Evolutionary conservation across 2,888 invertebrate genomes (phyloP), one percentile per base, ranked within the genome.

Genomic region (Napeogenes sylphis): DNA sequence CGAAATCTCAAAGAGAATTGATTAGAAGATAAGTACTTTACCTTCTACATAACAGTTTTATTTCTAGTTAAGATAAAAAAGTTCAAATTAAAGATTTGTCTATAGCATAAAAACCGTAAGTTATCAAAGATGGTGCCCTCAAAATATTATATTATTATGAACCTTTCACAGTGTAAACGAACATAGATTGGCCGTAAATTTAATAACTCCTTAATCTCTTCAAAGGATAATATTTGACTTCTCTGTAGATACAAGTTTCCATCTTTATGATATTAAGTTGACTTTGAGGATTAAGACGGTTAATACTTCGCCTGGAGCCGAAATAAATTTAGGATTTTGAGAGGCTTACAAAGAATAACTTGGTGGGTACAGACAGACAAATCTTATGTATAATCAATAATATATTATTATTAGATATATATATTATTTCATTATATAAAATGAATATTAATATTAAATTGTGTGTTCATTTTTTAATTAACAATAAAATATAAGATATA

Each of bases 201-300:
- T 89, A 86, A 86, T 85, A 88, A 78, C 87, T 83, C 76, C 75
- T 80, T 85, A 88, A 89, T 89, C 86, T 83, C 76, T 79, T 77
- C 78, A 70, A 80, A 83, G 83, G 84, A 87, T 90, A 87, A 88
- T 86, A 88, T 88, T 89, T 85, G 87, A 87, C 80, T 88, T 85
- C 84, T 84, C 85, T 78, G 70, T 69, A 70, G 69, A 83, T 87
- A 88, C 84, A 88, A 88, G 87, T 87, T 86, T 85, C 82, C 86
- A 81, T 85, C 87, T 90, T 90, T 89, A 90, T 86, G 85, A 87
- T 90, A 87, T 87, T 84, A 86, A 88, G 82, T 89, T 88, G 82
- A 81, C 84, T 84, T 79, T 80, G 80, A 89, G 89, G 90, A 90
- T 90, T 90, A 90, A 88, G 82, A 77, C 82, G 79, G 85, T 81